These are phyloP conservation scores for Acanthopagrus latus DNA, from an alignment of 2,797 vertebrate genomes.

Conservation along the genomic window DNA sequence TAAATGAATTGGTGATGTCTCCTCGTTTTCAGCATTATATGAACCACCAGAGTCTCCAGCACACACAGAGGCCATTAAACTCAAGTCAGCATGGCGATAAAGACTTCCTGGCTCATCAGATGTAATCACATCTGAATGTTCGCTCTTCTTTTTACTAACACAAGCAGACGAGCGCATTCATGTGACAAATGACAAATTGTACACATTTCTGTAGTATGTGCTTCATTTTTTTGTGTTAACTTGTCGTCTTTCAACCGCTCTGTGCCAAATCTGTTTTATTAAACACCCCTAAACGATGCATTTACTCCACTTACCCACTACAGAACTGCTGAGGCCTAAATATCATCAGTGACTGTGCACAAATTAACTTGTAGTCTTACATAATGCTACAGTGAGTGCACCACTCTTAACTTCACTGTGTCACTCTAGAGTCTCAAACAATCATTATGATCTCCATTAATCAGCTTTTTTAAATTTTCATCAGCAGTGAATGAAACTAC, in stretches of 20 bases:
- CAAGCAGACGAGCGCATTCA: too few species aligned
- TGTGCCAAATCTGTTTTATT: not conserved
- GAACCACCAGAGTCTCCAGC: not conserved
- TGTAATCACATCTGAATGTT: not conserved
- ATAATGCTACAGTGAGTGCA: not conserved
- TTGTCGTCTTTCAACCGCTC: not conserved
- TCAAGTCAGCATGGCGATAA: not conserved
- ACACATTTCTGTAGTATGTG: not conserved
- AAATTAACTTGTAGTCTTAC: not conserved
- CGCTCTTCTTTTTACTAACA: not conserved
- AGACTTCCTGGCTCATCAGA: too few species aligned
- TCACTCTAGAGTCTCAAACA: too few species aligned
- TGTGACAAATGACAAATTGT: too few species aligned
- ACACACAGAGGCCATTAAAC: conserved; percentile 17
- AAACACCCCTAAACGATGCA: not conserved
- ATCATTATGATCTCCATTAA: not conserved
- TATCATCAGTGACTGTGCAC: not conserved
- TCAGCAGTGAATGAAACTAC: not conserved
- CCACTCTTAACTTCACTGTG: not conserved
- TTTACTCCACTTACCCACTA: not conserved
- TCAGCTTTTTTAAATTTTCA: too few species aligned
- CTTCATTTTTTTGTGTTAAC: not conserved
- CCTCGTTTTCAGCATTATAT: not conserved
- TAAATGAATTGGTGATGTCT: not conserved
- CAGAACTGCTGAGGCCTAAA: not conserved